Evolutionary conservation across 2,797 vertebrate genomes (phyloP), one percentile per base, ranked within the genome.

Genomic region (Sebastiscus albofasciatus): DNA sequence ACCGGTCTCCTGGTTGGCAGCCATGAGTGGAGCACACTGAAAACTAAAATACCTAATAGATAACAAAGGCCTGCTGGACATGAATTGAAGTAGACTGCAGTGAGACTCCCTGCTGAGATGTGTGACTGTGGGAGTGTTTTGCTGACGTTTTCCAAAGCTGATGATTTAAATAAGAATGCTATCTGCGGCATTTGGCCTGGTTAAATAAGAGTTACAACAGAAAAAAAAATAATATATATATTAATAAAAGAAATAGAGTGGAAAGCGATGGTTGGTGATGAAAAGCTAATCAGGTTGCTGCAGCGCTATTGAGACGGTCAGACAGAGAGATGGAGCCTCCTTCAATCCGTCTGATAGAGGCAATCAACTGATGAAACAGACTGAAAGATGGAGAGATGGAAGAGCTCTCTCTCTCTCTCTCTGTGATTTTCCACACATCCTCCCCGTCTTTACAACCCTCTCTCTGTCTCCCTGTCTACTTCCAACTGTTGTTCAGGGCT

Each of bases 321-420:
- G 81, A 74, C 8, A 20, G 83, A 79, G 77, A 60, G 67, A 72
- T 29, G 26, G 31, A 86, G 81, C 87, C 87, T 88, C 84, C 82
- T 92, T 83, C 82, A 86, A 42, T 85, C 76, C 77, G 65, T 76
- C 87, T 88, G 81, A 92, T 88, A 49, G 82, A 54, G 8, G 70
- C 86, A 91, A 93, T 93, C 92, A 90, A 82, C 83, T 91, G 91
- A 93, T 91, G 92, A 93, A 91, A 89, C 83, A 75, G 62, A 80
- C 81, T 82, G 82, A 89, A 91, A 89, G 88, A 90, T 46, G 74
- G 64, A 79, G 56, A 27, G 83, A 80, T 56, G 58, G 55, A 67
- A 26, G 84, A 77, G 83, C 72, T 52, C 78, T 80, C 77, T 56
- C 67, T 26, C 67, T 26, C 78, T 81, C 76, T 66, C 67, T 39